Evolutionary conservation across 2,113 vertebrate species (phyloP), one percentile per base, ranked within the genome.

Genomic region (Actenoides lindsayi): DNA sequence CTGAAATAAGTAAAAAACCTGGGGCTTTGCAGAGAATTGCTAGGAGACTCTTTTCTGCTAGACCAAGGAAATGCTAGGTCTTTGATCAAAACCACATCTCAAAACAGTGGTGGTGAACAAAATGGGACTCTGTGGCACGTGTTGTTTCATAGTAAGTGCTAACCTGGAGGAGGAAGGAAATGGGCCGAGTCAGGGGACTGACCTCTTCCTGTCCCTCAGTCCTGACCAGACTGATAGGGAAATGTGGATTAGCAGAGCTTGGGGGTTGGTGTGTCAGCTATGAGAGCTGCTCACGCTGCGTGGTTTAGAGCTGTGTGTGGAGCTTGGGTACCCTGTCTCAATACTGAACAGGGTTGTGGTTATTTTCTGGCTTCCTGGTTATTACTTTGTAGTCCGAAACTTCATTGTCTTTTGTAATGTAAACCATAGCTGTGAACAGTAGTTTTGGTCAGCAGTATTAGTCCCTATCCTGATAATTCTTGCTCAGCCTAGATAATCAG

Each of bases 121-220:
- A 42, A n/a, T 1, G 11, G 50, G 31, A 28, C 68, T 63, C 23
- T 59, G 62, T 16, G 63, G 44, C 10, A 10, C 2, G 4, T 68
- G 64, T 73, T 50, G 14, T 65, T 93, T 90, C 54, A 0, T 2
- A 15, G 41, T 42, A 37, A 88, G 27, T 1, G 5, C 42, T 81
- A 79, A 94, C 62, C 81, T 93, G 77, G 59, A 39, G 86, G 20
- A 94, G 89, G 95, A 96, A 96, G 94, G 94, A 96, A 93, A 70
- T 21, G 13, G 81, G 35, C 60, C 82, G 77, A 71, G 60, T 44
- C 57, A 75, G 35, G 28, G 54, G 33, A 33, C 73, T 75, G 62
- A 64, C 62, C 35, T 89, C 83, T 95, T 96, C 94, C 89, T 82
- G 75, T 24, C 5, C 0, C 71, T 86, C 35, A 19, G 48, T 37